Evolutionary conservation across 2,888 invertebrate genomes (phyloP).

Genomic region (Amphiduros pacificus): DNA sequence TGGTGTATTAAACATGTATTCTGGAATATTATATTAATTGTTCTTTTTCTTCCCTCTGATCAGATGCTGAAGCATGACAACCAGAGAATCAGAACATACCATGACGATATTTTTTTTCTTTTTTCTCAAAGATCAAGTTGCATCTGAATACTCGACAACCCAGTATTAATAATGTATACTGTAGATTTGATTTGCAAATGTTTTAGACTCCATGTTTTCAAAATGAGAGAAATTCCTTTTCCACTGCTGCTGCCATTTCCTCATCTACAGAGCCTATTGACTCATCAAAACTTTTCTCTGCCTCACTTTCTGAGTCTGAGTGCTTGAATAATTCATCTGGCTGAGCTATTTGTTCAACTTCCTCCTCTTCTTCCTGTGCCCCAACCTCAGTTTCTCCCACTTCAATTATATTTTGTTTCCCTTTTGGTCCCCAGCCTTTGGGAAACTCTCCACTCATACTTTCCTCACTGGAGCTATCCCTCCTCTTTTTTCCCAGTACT

Average conservation of each 20-base stretch:
- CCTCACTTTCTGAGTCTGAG: constrained; percentile 1
- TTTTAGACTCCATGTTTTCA: too few species aligned
- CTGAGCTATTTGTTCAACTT: constrained; percentile 1
- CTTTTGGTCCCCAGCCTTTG: constrained; percentile 51
- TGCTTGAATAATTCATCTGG: not conserved
- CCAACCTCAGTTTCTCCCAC: constrained; percentile 31
- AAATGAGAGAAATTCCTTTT: constrained; percentile 52
- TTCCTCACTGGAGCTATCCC: constrained; percentile 39
- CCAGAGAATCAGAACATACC: too few species aligned
- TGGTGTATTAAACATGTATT: too few species aligned
- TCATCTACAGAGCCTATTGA: constrained; percentile 59
- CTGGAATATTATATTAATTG: too few species aligned
- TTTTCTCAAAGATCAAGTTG: too few species aligned
- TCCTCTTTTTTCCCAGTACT: constrained; percentile 1
- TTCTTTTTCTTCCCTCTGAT: too few species aligned
- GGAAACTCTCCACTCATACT: constrained; percentile 56
- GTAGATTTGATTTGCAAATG: too few species aligned
- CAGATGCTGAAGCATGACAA: too few species aligned
- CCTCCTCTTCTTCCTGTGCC: constrained; percentile 26
- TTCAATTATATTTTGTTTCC: constrained; percentile 14
- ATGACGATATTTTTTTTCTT: too few species aligned
- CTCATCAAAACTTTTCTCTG: constrained; percentile 4
- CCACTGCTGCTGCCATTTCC: constrained; percentile 59
- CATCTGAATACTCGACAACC: too few species aligned
- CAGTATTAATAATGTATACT: too few species aligned